Conservation (phyloP, 2,888 invertebrate genomes). For the Ferdinandea cuprea region DNA sequence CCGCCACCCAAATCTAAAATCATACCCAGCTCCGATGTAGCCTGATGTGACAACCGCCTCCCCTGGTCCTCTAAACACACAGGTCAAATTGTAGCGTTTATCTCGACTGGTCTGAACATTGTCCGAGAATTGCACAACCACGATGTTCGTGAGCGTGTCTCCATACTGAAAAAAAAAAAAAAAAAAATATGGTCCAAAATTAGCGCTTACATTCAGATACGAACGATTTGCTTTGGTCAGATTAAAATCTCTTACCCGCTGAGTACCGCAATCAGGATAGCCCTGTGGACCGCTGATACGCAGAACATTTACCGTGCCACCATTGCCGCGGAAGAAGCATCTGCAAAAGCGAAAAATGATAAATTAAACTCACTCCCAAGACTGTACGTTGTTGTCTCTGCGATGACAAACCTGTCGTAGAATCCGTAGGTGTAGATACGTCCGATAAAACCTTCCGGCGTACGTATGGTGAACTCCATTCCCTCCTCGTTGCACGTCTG, state of each 20-base stretch:
- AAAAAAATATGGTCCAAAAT: slow-evolving; percentile 33
- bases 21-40: slow-evolving; percentile 95
- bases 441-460: slow-evolving; percentile 94
- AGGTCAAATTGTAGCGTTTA: slow-evolving; percentile 96
- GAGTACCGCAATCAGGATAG: slow-evolving; percentile 97
- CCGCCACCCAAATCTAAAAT: slow-evolving; percentile 53
- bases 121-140: slow-evolving; percentile 96
- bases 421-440: slow-evolving; percentile 96
- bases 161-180: slow-evolving; percentile 86
- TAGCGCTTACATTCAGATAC: slow-evolving; percentile 65
- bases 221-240: slow-evolving; percentile 48
- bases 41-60: slow-evolving; percentile 97
- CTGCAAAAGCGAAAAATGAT: slow-evolving; percentile 79
- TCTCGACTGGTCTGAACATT: slow-evolving; percentile 95
- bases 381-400: slow-evolving; percentile 8
- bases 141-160: slow-evolving; percentile 96
- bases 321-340: slow-evolving; percentile 95
- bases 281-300: slow-evolving; percentile 95
- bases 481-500: slow-evolving; percentile 97
- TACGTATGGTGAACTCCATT: slow-evolving; percentile 95
- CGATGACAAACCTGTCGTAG: slow-evolving; percentile 86
- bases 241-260: slow-evolving; percentile 85
- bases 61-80: slow-evolving; percentile 94
- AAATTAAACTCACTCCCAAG: slow-evolving; percentile 32
- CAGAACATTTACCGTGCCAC: slow-evolving; percentile 91